Base-by-base conservation (phyloP, 1,140 invertebrate species). In the Leptoteleia sp. region DNA sequence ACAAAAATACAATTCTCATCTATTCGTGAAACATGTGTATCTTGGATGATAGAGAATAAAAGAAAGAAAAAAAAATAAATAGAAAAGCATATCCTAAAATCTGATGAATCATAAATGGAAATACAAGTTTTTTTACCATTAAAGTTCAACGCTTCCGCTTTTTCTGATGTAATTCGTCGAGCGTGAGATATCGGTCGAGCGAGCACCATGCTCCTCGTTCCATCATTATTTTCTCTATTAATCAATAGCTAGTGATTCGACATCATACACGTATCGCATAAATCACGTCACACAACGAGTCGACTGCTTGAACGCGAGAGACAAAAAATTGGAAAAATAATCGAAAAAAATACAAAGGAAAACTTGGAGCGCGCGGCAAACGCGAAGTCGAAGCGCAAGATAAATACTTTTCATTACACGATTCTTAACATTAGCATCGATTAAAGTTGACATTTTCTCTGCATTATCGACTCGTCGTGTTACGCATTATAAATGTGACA, bases 181-280 rank as follows among this genome's bases (percentile, higher is more conserved):
- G 76, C 76, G 68, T 73, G 76, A 73, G 76, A 79, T 79, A 73
- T 79, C 76, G 68, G 76, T 79, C 67, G 76, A 78, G 31, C 76
- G 76, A 78, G 67, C 61, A 78, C 67, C 76, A 72, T 59, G 76
- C 67, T 68, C 72, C 76, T 72, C 76, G 76, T 72, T 78, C 67
- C 67, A 65, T 78, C 76, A 78, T 78, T 72, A 72, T 78, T 78
- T 78, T 78, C 76, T 72, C 76, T 78, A 78, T 78, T 78, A 78
- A 78, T 78, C 76, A 78, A 78, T 78, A 65, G 59, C 47, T 54
- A 62, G 67, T 61, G 67, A 72, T 78, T 70, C 61, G 76, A 62
- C 76, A 79, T 79, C 76, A 70, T 54, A 67, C 70, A 75, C 70
- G 70, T 79, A 73, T 79, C 76, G 57, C 76, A 75, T 79, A 79